Percentiles rank a stretch among this genome's conserved stretches.
phyloP scores from a whole-genome alignment of 1,140 invertebrate genomes.

The Drosophila rufa region DNA sequence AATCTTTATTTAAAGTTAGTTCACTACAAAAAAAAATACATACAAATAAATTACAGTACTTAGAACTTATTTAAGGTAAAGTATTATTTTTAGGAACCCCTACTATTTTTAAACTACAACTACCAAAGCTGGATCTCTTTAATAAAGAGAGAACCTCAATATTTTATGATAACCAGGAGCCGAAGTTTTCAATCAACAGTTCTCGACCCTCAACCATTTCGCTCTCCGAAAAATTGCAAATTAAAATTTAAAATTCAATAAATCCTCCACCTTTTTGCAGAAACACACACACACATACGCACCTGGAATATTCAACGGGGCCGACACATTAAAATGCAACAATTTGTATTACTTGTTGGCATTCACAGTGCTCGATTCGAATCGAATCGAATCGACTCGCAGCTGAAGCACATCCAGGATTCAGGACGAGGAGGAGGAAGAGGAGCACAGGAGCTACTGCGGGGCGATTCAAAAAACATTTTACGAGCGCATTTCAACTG shows the following conservation, averaged over 20 bases:
- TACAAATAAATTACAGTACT: not conserved
- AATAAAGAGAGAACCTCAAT: not conserved
- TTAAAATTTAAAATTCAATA: slow-evolving; percentile 83
- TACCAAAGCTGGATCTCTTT: too few relatives aligned
- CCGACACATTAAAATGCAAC: slow-evolving; percentile 79
- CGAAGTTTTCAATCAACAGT: slow-evolving; percentile 9
- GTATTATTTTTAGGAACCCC: too few relatives aligned
- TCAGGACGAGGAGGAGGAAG: slow-evolving; percentile 4
- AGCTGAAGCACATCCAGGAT: slow-evolving; percentile 21
- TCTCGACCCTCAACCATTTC: not conserved
- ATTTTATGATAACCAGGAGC: slow-evolving; percentile 4
- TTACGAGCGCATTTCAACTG: slow-evolving; percentile 82
- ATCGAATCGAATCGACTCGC: slow-evolving; percentile 11
- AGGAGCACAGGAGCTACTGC: slow-evolving; percentile 16
- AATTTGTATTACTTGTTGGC: slow-evolving; percentile 82
- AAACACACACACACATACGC: slow-evolving; percentile 17
- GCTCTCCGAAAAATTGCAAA: slow-evolving; percentile 58
- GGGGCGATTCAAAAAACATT: slow-evolving; percentile 68
- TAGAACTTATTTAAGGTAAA: too few relatives aligned
- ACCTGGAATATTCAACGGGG: slow-evolving; percentile 45
- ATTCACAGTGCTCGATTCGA: slow-evolving; percentile 19
- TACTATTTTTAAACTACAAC: not conserved
- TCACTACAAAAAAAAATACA: not conserved
- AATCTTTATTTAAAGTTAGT: not conserved
- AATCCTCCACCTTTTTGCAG: slow-evolving; percentile 39